phyloP scores from a whole-genome alignment of 2,888 invertebrate species.

The Norana najaformis region DNA sequence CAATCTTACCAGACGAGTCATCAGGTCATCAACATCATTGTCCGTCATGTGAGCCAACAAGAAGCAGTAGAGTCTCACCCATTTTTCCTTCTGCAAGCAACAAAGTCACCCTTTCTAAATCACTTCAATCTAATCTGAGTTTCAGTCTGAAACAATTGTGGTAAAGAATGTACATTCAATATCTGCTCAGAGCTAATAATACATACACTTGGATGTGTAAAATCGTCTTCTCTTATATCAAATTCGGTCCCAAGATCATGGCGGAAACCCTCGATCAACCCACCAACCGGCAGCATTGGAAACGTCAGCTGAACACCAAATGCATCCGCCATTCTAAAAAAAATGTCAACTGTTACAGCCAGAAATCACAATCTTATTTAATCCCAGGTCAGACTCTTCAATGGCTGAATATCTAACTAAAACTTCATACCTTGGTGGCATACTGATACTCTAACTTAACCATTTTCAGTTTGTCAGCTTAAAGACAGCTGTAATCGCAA shows the following conservation, averaged over 20 bases:
- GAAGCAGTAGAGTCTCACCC: neutral
- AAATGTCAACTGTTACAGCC: neutral
- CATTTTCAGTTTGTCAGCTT: too few relatives aligned
- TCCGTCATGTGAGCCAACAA: conserved; percentile 17
- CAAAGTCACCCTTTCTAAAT: neutral
- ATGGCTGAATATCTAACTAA: too few relatives aligned
- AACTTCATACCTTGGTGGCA: too few relatives aligned
- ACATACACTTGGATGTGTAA: neutral
- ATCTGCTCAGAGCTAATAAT: neutral
- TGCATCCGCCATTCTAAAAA: neutral
- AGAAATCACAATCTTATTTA: neutral
- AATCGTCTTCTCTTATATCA: neutral
- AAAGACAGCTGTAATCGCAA: too few relatives aligned
- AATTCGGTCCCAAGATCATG: neutral
- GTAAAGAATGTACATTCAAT: neutral
- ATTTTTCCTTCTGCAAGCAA: neutral
- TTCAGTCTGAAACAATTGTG: too few relatives aligned
- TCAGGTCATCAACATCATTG: neutral
- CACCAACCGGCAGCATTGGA: neutral
- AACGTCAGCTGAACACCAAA: conserved; percentile 20
- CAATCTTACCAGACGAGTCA: neutral
- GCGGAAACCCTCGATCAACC: neutral
- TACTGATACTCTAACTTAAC: too few relatives aligned
- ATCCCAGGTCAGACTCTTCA: too few relatives aligned
- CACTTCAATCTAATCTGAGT: too few relatives aligned